Base-by-base conservation (phyloP, 1,140 invertebrate species). In the Leptonema lineaticorne region DNA sequence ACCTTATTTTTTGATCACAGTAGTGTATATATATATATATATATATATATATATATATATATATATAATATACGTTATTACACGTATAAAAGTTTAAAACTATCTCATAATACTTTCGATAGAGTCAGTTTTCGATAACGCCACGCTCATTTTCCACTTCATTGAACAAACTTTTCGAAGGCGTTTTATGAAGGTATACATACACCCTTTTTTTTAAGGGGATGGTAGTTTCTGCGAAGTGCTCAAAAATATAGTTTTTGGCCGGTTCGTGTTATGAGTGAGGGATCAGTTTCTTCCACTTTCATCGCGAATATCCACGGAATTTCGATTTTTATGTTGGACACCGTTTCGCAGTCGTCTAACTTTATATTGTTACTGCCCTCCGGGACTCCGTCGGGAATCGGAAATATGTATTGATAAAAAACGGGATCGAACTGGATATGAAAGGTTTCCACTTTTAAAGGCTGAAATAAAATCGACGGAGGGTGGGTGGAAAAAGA, bases 341-440 rank as follows among this genome's bases (percentile, higher is more conserved):
- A 65, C 14, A 27, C 41, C 46, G 46, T 65, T 66, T 56, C 48
- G 63, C 14, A 56, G 48, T 8, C 63, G 63, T 48, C 63, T 30
- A 45, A 62, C 59, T 62, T 45, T 37, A 62, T 37, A 62, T 56
- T 66, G 63, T 67, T 67, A 58, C 37, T 50, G 28, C n/a, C n/a
- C n/a, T n/a, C 33, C 53, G 26, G 20, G 22, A 57, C 48, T 41
- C 64, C n/a, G 30, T 11, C 33, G 66, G 41, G 57, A 59, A 60
- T 60, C 30, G 58, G 16, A 41, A 37, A 60, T 67, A 58, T 53
- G 26, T 66, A 66, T 66, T 66, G 63, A 67, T 67, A 58, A 58
- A 56, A 33, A n/a, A n/a, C n/a, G n/a, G n/a, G n/a, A n/a, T n/a
- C n/a, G n/a, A n/a, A n/a, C n/a, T n/a, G n/a, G n/a, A n/a, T n/a